These are phyloP conservation scores for Emydura subglobosa DNA, from an alignment of 2,113 vertebrate species.

Conservation along the genomic window DNA sequence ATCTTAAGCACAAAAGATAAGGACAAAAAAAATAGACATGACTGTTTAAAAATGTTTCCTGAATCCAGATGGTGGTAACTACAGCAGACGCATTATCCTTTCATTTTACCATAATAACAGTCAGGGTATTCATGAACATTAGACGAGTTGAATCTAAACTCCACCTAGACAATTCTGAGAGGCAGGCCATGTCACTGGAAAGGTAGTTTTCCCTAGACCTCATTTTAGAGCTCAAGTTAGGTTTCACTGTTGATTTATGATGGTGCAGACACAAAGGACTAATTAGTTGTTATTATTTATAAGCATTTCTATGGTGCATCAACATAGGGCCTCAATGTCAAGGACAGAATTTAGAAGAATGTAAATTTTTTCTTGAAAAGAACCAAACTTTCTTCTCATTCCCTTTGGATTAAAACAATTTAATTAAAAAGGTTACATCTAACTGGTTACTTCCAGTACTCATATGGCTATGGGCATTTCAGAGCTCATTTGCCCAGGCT, in stretches of 20 bases:
- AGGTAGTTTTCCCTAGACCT: neutral
- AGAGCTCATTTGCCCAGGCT: slow-evolving; percentile 41
- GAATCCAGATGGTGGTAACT: neutral
- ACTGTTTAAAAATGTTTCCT: neutral
- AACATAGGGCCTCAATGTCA: too few species aligned
- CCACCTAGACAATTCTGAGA: neutral
- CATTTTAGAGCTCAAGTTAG: neutral
- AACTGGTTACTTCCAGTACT: slow-evolving; percentile 19
- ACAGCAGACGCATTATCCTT: neutral
- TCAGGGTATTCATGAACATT: neutral
- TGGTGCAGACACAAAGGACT: neutral
- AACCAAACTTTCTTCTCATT: slow-evolving; percentile 17
- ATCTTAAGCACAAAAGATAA: neutral
- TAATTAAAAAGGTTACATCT: slow-evolving; percentile 15
- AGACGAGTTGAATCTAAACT: neutral
- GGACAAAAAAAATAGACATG: neutral
- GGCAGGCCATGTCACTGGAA: neutral
- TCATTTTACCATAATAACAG: neutral
- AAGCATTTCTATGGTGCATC: too few species aligned
- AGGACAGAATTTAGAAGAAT: too few species aligned
- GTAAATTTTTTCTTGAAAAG: neutral
- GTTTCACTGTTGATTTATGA: neutral
- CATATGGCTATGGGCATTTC: neutral
- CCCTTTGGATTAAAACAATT: neutral
- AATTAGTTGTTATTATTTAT: neutral